A percentile compares a stretch with the other conserved stretches of the same genome.
Evolutionary conservation across 1,140 invertebrate genomes (phyloP).

Genomic region (Lethocerus indicus): DNA sequence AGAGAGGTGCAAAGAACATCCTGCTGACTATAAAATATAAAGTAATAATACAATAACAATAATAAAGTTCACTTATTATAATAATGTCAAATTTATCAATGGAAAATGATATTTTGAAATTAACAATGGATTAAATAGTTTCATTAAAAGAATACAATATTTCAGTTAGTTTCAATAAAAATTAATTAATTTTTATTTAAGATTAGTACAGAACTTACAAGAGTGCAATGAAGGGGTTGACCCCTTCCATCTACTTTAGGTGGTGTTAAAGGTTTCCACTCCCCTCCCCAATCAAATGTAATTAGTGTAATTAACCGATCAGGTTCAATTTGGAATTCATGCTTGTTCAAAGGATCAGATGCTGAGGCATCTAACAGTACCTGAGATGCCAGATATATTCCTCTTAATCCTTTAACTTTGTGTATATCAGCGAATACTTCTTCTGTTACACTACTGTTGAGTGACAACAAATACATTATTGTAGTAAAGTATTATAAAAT

Average conservation of each 20-base stretch:
- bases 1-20: conserved; percentile 74
- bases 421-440: conserved; percentile 79
- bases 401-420: conserved; percentile 67
- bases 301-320: conserved; percentile 66
- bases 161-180: neutral
- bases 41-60: conserved; percentile 9
- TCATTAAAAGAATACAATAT: too few species aligned
- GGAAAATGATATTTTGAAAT: neutral
- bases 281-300: conserved; percentile 72
- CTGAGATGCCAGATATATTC: conserved; percentile 79
- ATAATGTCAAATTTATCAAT: too few species aligned
- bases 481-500: neutral
- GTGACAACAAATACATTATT: neutral
- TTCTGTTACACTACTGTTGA: conserved; percentile 49
- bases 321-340: conserved; percentile 31
- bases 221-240: conserved; percentile 38
- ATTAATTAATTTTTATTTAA: neutral
- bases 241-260: conserved; percentile 47
- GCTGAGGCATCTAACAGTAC: too few species aligned
- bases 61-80: too few species aligned
- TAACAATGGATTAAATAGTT: neutral
- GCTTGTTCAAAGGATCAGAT: neutral
- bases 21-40: conserved; percentile 26
- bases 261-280: conserved; percentile 54
- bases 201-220: conserved; percentile 22